phyloP scores from a whole-genome alignment of 2,888 invertebrate genomes.

The Sinopyrophorus schimmeli region DNA sequence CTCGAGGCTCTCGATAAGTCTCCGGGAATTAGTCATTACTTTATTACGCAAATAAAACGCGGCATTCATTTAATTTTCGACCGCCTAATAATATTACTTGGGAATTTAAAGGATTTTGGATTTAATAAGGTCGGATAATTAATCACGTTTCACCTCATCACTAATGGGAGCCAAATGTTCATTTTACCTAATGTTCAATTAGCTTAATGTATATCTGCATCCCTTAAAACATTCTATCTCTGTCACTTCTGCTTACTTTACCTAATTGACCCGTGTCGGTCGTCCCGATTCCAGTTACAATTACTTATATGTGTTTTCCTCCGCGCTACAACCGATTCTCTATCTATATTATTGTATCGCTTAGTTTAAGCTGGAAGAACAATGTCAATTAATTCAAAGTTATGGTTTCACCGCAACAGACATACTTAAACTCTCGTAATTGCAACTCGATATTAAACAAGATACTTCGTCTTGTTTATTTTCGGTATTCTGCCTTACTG shows the following conservation, averaged over 20 bases:
- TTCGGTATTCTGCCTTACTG: too few species aligned
- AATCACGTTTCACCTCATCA: constrained; percentile 54
- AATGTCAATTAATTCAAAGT: constrained; percentile 51
- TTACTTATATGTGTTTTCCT: constrained; percentile 37
- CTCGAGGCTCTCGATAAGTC: constrained; percentile 31
- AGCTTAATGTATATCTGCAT: constrained; percentile 59
- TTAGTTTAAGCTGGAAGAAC: constrained; percentile 48
- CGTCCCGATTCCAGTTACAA: constrained; percentile 31
- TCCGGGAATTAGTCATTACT: constrained; percentile 36
- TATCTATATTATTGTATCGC: constrained; percentile 48
- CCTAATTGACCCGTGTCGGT: constrained; percentile 52
- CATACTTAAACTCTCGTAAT: constrained; percentile 28
- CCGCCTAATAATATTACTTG: constrained; percentile 43
- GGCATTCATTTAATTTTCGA: constrained; percentile 38
- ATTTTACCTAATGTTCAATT: constrained; percentile 60
- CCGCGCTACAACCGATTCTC: constrained; percentile 44
- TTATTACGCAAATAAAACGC: constrained; percentile 36
- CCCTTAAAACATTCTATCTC: constrained; percentile 48
- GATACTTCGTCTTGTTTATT: constrained; percentile 29
- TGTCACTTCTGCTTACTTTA: constrained; percentile 51
- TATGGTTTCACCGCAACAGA: constrained; percentile 38
- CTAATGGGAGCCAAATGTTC: constrained; percentile 57
- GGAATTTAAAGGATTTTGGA: constrained; percentile 45
- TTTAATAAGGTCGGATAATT: constrained; percentile 50
- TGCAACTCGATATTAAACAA: constrained; percentile 33